Evolutionary conservation across 2,888 invertebrate genomes (phyloP).

Genomic region (Bombyx huttoni): DNA sequence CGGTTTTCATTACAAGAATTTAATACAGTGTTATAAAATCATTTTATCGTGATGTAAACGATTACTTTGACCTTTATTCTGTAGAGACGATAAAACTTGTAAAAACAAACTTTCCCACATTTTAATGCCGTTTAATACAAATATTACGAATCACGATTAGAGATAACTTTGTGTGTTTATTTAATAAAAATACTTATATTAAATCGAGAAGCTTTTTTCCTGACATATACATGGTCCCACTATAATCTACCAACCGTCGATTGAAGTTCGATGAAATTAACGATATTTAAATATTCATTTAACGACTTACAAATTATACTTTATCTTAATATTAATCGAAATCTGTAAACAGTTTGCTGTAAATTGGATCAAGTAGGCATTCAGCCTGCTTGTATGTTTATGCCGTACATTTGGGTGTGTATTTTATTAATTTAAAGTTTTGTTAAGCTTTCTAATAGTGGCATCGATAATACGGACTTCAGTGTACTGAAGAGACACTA

Average conservation of each 20-base stretch:
- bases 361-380: background rate
- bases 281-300: background rate
- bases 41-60: constrained; percentile 35
- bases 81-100: constrained; percentile 27
- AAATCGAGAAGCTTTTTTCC: constrained; percentile 4
- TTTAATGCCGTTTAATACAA: constrained; percentile 26
- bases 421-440: too few relatives aligned
- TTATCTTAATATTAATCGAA: background rate
- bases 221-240: constrained; percentile 1
- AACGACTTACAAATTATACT: background rate
- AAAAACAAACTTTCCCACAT: constrained; percentile 40
- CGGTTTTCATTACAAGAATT: constrained; percentile 42
- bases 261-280: background rate
- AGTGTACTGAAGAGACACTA: too few relatives aligned
- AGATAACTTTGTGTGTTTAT: constrained; percentile 15
- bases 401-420: too few relatives aligned
- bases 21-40: constrained; percentile 38
- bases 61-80: constrained; percentile 33
- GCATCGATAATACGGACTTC: too few relatives aligned
- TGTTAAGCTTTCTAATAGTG: too few relatives aligned
- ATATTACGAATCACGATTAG: constrained; percentile 20
- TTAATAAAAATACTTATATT: constrained; percentile 15
- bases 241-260: background rate
- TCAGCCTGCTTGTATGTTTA: too few relatives aligned
- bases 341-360: background rate